phyloP scores from a whole-genome alignment of 2,888 invertebrate genomes.

The Iselma pallidipennis region DNA sequence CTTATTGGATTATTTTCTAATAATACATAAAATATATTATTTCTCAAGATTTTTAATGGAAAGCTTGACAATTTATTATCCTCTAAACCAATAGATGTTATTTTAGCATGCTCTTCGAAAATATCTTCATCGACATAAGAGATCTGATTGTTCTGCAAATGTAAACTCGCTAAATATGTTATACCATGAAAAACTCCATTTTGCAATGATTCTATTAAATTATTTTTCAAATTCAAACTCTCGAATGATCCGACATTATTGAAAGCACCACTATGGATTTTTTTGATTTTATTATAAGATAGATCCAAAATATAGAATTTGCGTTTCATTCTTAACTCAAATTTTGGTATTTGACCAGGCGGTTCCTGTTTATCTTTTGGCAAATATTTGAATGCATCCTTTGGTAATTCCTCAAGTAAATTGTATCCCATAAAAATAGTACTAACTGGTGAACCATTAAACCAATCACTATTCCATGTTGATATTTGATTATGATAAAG shows the following conservation, averaged over 20 bases:
- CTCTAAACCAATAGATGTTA: background rate
- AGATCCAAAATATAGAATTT: background rate
- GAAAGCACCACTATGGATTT: background rate
- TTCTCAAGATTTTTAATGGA: background rate
- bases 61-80: background rate
- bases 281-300: background rate
- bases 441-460: slow-evolving; percentile 29
- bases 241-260: background rate
- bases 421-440: background rate
- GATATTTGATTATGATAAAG: slow-evolving; percentile 34
- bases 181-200: background rate
- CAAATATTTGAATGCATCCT: slow-evolving; percentile 27
- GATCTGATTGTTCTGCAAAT: background rate
- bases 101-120: background rate
- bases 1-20: background rate
- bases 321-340: background rate
- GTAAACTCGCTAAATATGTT: background rate
- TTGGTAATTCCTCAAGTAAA: slow-evolving; percentile 27
- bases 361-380: background rate
- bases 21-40: background rate
- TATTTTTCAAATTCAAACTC: background rate
- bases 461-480: slow-evolving; percentile 38
- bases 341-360: too few species aligned
- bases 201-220: background rate
- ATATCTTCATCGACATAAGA: background rate